Percentiles rank a stretch among this genome's conserved stretches.
Conservation (phyloP, 2,797 vertebrate genomes). For the Ctenochaetus hawaiiensis region DNA sequence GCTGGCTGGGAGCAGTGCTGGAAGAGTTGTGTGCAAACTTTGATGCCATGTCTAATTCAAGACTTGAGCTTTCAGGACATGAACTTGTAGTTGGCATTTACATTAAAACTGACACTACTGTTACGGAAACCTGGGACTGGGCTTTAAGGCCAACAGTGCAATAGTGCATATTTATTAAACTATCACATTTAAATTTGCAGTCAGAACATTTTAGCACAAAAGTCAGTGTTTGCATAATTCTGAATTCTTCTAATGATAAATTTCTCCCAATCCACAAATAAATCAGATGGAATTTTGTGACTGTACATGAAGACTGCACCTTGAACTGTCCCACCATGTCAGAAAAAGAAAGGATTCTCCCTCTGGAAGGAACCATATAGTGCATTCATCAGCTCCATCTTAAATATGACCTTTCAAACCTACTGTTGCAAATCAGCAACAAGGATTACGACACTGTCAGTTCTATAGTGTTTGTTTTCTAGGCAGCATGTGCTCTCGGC, state of each 20-base stretch:
- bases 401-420: slow-evolving; percentile 47
- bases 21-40: too few relatives aligned
- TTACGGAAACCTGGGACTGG: too few relatives aligned
- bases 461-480: slow-evolving; percentile 29
- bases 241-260: slow-evolving; percentile 14
- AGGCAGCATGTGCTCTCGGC: slow-evolving; percentile 19
- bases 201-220: not conserved
- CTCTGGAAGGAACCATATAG: slow-evolving; percentile 34
- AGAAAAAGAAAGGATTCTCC: slow-evolving; percentile 40
- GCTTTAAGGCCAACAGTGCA: too few relatives aligned
- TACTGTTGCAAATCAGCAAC: slow-evolving; percentile 53
- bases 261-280: not conserved
- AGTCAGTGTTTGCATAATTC: not conserved
- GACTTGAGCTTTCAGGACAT: too few relatives aligned
- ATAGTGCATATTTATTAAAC: too few relatives aligned
- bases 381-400: slow-evolving; percentile 31
- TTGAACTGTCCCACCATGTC: slow-evolving; percentile 8
- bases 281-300: slow-evolving; percentile 17
- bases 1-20: too few relatives aligned
- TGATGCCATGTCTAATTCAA: too few relatives aligned
- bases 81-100: too few relatives aligned
- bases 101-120: too few relatives aligned
- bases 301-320: slow-evolving; percentile 16
- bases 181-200: too few relatives aligned
- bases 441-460: slow-evolving; percentile 47